Conservation (phyloP, 2,113 vertebrate species). For the Cariama cristata region DNA sequence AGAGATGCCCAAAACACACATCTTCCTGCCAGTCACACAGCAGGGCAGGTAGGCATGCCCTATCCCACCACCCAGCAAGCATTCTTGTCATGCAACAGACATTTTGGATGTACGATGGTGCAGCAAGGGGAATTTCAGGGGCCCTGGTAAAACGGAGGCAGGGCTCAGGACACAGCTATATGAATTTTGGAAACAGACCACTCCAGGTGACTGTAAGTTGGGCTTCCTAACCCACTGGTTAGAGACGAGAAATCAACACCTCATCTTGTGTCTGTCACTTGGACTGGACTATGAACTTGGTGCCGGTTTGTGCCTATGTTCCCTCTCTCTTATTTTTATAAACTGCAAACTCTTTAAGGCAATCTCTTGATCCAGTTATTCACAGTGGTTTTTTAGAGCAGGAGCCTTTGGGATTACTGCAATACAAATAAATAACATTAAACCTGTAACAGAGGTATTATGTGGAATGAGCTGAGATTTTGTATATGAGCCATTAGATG, state of each 20-base stretch:
- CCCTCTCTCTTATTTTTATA: neutral
- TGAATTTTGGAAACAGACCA: neutral
- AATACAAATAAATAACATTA: slow-evolving; percentile 30
- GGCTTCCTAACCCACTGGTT: neutral
- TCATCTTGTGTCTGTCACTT: neutral
- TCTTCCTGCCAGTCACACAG: neutral
- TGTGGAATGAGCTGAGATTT: neutral
- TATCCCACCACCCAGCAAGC: neutral
- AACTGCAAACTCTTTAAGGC: neutral
- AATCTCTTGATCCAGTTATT: neutral
- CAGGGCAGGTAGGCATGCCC: neutral
- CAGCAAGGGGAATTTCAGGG: neutral
- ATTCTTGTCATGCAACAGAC: neutral
- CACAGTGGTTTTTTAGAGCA: neutral
- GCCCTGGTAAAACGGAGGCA: neutral
- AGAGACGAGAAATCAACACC: neutral
- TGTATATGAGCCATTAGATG: slow-evolving; percentile 13
- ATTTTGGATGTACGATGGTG: neutral
- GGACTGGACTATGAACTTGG: neutral
- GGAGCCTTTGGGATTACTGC: neutral
- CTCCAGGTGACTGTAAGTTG: neutral
- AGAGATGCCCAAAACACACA: neutral
- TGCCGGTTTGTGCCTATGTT: neutral
- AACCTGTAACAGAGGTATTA: slow-evolving; percentile 6
- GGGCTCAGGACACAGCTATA: fast-evolving